These are phyloP conservation scores for Dimorphilus gyrociliatus DNA, from an alignment of 2,888 invertebrate genomes.

Conservation along the genomic window DNA sequence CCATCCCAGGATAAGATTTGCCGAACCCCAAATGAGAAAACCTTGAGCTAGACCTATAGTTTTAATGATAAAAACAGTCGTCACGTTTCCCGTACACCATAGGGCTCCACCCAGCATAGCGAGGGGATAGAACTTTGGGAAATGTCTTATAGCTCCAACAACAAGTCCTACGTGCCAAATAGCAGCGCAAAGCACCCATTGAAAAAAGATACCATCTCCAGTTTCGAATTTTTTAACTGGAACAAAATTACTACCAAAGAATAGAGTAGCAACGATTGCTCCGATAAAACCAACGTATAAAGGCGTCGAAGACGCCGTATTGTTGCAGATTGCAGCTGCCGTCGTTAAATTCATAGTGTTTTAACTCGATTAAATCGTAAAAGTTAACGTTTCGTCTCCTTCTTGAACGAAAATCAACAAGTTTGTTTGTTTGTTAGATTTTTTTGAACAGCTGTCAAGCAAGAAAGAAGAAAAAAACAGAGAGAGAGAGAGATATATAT, in stretches of 20 bases:
- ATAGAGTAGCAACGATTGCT: slow-evolving; percentile 34
- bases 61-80: slow-evolving; percentile 40
- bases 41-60: slow-evolving; percentile 40
- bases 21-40: slow-evolving; percentile 40
- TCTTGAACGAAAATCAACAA: too few relatives aligned
- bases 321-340: too few relatives aligned
- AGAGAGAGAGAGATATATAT: too few relatives aligned
- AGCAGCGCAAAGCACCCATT: slow-evolving; percentile 38
- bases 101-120: slow-evolving; percentile 40
- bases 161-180: slow-evolving; percentile 35
- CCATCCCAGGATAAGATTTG: slow-evolving; percentile 40
- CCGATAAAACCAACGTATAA: slow-evolving; percentile 32
- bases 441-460: too few relatives aligned
- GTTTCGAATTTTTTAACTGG: slow-evolving; percentile 38
- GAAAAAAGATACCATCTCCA: slow-evolving; percentile 41
- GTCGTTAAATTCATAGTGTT: too few relatives aligned
- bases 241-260: slow-evolving; percentile 41
- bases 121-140: slow-evolving; percentile 38
- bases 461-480: too few relatives aligned
- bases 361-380: too few relatives aligned
- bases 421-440: too few relatives aligned
- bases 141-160: slow-evolving; percentile 25
- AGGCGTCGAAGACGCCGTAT: too few relatives aligned
- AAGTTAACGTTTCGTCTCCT: too few relatives aligned
- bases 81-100: slow-evolving; percentile 40